These are phyloP conservation scores for Geopemphigus sp. DNA, from an alignment of 1,140 invertebrate genomes.

Conservation along the genomic window DNA sequence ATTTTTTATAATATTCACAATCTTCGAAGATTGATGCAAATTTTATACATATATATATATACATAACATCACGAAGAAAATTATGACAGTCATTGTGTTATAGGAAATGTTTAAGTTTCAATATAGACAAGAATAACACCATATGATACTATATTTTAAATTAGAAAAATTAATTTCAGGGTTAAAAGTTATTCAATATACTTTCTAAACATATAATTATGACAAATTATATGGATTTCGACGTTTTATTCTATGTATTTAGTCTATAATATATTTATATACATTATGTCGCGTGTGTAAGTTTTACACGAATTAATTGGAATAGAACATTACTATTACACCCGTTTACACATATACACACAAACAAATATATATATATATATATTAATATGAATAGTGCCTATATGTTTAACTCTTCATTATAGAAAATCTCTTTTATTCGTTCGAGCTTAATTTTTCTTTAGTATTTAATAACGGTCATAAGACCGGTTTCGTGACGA, in stretches of 20 bases:
- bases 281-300: background rate
- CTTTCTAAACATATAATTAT: constrained; percentile 15
- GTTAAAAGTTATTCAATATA: background rate
- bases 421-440: too few species aligned
- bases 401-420: too few species aligned
- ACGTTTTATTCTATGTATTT: background rate
- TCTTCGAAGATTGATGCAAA: too few species aligned
- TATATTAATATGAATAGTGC: too few species aligned
- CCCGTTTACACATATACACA: background rate
- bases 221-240: background rate
- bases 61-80: background rate
- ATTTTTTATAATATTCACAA: too few species aligned
- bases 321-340: background rate
- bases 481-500: too few species aligned
- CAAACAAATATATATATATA: too few species aligned
- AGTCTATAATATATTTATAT: background rate
- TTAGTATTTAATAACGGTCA: too few species aligned
- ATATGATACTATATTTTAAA: background rate
- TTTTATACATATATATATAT: background rate
- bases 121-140: background rate
- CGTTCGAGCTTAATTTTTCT: too few species aligned
- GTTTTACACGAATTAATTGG: constrained; percentile 14
- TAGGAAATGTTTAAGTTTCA: background rate
- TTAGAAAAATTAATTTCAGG: constrained; percentile 10
- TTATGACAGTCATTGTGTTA: background rate